Evolutionary conservation across 1,140 invertebrate species (phyloP).

Genomic region (Megathymus violae): DNA sequence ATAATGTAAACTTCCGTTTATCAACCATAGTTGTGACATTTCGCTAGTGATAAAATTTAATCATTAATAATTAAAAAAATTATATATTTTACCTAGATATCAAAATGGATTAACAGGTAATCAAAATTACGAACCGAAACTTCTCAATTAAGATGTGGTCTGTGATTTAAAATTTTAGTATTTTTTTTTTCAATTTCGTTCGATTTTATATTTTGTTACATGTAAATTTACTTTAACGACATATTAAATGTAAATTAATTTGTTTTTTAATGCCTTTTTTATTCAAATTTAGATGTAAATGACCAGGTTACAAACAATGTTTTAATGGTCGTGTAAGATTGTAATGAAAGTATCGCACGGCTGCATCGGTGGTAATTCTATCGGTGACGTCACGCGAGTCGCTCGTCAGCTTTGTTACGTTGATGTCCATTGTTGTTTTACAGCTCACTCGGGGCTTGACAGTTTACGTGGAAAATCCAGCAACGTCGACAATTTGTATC

Average conservation of each 20-base stretch:
- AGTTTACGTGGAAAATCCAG: slow-evolving; percentile 22
- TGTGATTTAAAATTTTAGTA: too few relatives aligned
- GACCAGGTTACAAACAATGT: not conserved
- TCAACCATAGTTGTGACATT: not conserved
- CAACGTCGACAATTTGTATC: slow-evolving; percentile 16
- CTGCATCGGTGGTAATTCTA: slow-evolving; percentile 18
- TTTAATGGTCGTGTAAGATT: not conserved
- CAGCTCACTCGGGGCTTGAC: slow-evolving; percentile 56
- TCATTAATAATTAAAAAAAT: not conserved
- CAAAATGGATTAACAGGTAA: too few relatives aligned
- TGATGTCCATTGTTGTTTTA: slow-evolving; percentile 48
- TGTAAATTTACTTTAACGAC: too few relatives aligned
- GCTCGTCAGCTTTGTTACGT: slow-evolving; percentile 63
- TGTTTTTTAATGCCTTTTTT: too few relatives aligned
- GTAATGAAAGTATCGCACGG: slow-evolving; percentile 11
- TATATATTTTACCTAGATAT: too few relatives aligned
- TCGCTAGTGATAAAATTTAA: not conserved
- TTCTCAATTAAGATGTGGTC: too few relatives aligned
- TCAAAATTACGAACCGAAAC: too few relatives aligned
- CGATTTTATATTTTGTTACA: too few relatives aligned
- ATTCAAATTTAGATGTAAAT: too few relatives aligned
- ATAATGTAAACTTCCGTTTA: not conserved
- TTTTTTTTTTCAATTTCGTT: too few relatives aligned
- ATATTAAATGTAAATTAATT: too few relatives aligned
- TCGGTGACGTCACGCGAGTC: slow-evolving; percentile 67